Conservation (phyloP, 2,113 vertebrate genomes). For the Mustelus asterias region DNA sequence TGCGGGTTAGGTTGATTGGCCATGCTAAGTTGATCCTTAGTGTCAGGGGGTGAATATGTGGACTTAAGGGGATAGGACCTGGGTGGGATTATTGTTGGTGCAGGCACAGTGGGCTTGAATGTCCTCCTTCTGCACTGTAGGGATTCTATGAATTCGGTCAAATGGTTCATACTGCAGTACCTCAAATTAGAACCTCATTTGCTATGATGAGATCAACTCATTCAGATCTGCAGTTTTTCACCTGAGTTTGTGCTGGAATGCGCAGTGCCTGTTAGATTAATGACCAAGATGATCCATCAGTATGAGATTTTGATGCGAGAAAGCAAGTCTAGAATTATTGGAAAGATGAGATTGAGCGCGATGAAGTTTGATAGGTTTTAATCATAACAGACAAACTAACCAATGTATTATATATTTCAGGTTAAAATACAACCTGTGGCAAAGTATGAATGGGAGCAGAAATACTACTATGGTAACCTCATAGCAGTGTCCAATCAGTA, state of each 20-base stretch:
- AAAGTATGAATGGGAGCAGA: slow-evolving; percentile 98
- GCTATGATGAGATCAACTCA: background rate
- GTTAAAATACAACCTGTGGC: slow-evolving; percentile 97
- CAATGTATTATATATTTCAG: slow-evolving; percentile 50
- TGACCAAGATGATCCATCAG: background rate
- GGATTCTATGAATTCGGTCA: background rate
- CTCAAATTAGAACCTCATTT: background rate
- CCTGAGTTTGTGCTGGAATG: background rate
- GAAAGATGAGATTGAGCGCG: background rate
- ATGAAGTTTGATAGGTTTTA: background rate
- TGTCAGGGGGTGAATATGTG: too few relatives aligned
- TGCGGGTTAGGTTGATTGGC: too few relatives aligned
- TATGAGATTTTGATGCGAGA: background rate
- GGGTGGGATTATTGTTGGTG: too few relatives aligned
- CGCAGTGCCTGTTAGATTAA: background rate
- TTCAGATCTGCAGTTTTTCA: background rate
- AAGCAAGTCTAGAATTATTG: background rate
- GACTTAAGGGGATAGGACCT: too few relatives aligned
- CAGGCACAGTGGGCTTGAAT: too few relatives aligned
- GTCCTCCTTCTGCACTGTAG: too few relatives aligned
- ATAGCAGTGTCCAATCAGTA: slow-evolving; percentile 95
- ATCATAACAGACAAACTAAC: background rate
- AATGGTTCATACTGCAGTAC: background rate
- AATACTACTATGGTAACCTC: slow-evolving; percentile 91
- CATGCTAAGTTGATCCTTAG: too few relatives aligned